Conservation (phyloP, 2,888 invertebrate genomes). For the Theretra japonica region DNA sequence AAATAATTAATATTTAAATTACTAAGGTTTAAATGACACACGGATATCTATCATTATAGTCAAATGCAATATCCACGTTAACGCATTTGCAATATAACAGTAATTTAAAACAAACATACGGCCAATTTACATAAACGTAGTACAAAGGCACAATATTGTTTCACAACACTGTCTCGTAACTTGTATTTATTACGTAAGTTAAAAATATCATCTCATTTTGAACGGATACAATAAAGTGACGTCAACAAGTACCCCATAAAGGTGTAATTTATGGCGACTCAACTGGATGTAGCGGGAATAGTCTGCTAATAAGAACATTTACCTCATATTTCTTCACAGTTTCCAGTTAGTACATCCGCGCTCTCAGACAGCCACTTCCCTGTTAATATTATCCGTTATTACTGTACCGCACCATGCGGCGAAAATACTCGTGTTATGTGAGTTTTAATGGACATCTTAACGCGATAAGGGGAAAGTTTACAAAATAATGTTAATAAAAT, state of each 20-base stretch:
- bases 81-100: too few relatives aligned
- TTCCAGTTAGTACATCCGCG: conserved; percentile 29
- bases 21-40: not conserved
- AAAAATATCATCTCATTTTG: not conserved
- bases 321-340: conserved; percentile 13
- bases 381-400: conserved; percentile 22
- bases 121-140: too few relatives aligned
- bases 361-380: conserved; percentile 29
- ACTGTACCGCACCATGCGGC: not conserved
- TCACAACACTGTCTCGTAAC: too few relatives aligned
- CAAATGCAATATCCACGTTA: not conserved
- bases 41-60: not conserved
- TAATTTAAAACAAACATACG: too few relatives aligned
- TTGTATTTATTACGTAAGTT: not conserved
- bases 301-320: conserved; percentile 22
- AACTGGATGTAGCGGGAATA: conserved; percentile 4
- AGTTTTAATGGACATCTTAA: not conserved
- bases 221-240: not conserved
- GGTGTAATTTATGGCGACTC: not conserved
- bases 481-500: not conserved
- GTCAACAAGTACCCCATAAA: conserved; percentile 3
- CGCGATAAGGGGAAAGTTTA: not conserved
- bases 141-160: too few relatives aligned
- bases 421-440: conserved; percentile 13
- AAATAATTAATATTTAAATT: not conserved